Base-by-base conservation (phyloP, 2,888 invertebrate species). In the Hanleya hanleyi region DNA sequence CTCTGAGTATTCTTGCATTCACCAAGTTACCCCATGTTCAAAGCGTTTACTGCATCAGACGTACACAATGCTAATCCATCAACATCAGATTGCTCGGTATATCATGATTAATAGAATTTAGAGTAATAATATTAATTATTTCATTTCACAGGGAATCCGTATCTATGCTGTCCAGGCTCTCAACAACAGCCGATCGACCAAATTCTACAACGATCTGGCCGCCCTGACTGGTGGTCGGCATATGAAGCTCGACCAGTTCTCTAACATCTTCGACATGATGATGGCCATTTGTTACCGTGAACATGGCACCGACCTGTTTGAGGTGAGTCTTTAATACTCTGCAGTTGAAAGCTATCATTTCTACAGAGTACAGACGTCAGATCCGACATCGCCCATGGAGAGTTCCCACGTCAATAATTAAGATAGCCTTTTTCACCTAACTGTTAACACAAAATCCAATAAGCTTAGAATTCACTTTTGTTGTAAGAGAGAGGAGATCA, bases 201-300 rank as follows among this genome's bases (percentile, higher is more conserved):
- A 71, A 1, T 88, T 89, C 74, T 88, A 84, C 77, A 50, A 73
- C 35, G 76, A 80, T 4, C 74, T 89, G 35, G 84, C 88, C 0
- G 50, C 71, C 6, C 67, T 71, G 26, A 88, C 87, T 0, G 77
- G 70, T n/a, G 88, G 89, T 0, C 78, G 74, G 22, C 83, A 86
- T 76, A 76, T 89, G 15, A 76, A 81, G 49, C 80, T 88, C 33
- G 83, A 80, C 32, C 76, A 88, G 37, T 83, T 88, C 35, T 73
- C 80, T 62, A 86, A 85, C 67, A 76, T 89, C n/a, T 84, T 87
- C 70, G 87, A 88, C 70, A 80, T 87, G 66, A 76, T 88, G 12
- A 88, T 88, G 89, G 86, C 87, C 6, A 85, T 88, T n/a, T 86
- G 86, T 76, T 88, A 88, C 78, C 75, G 84, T 35, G 89, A 88